Conservation (phyloP, 2,888 invertebrate genomes). For the Pristionchus arcanus region DNA sequence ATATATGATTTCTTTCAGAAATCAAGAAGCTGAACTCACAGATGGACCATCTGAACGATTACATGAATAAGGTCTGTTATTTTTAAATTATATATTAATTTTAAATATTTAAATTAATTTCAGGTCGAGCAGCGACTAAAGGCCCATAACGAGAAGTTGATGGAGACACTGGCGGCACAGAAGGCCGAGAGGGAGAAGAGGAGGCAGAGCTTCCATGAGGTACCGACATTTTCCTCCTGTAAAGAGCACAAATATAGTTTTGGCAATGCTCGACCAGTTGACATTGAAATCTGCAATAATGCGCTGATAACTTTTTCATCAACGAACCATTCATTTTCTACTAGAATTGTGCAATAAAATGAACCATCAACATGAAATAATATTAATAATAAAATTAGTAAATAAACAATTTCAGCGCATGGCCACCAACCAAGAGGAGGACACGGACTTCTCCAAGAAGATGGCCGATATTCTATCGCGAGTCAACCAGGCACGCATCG, state of each 20-base stretch:
- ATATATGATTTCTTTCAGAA: constrained; percentile 67
- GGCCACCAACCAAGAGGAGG: constrained; percentile 71
- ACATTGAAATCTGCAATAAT: too few relatives aligned
- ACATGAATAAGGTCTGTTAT: constrained; percentile 76
- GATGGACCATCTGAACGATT: constrained; percentile 78
- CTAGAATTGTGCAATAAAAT: too few relatives aligned
- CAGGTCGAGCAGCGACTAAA: constrained; percentile 53
- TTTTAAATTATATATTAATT: too few relatives aligned
- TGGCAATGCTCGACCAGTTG: too few relatives aligned
- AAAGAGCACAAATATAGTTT: too few relatives aligned
- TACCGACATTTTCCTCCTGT: constrained; percentile 53
- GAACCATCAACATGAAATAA: too few relatives aligned
- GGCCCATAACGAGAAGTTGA: constrained; percentile 75
- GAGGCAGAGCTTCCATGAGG: constrained; percentile 77
- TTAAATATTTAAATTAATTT: too few relatives aligned
- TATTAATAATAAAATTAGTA: too few relatives aligned
- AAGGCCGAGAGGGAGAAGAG: constrained; percentile 77
- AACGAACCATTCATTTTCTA: too few relatives aligned
- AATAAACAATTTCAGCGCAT: constrained; percentile 69
- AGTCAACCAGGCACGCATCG: constrained; percentile 58
- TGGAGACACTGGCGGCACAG: constrained; percentile 75
- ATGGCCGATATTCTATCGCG: constrained; percentile 69
- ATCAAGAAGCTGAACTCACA: constrained; percentile 78
- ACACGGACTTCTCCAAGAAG: constrained; percentile 77
- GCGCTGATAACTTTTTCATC: too few relatives aligned